Evolutionary conservation across 2,113 vertebrate species (phyloP).

Genomic region (Rana temporaria): DNA sequence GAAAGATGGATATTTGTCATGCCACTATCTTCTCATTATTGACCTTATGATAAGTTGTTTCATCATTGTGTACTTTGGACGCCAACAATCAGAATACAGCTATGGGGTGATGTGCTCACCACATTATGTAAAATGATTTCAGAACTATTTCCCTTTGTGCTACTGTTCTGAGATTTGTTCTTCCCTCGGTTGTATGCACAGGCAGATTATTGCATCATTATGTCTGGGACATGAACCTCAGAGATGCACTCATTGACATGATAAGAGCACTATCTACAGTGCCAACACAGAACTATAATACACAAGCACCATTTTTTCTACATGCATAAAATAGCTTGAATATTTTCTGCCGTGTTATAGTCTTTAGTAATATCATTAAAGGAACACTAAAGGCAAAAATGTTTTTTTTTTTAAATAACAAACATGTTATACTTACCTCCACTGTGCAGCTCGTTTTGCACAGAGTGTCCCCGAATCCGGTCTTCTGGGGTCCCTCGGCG

Average conservation of each 20-base stretch:
- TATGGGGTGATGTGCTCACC: slow-evolving; percentile 20
- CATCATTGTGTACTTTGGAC: slow-evolving; percentile 37
- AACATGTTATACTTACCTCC: too few species aligned
- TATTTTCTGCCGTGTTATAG: too few species aligned
- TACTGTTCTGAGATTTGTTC: neutral
- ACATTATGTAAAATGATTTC: neutral
- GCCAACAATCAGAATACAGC: slow-evolving; percentile 5
- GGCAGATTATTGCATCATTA: too few species aligned
- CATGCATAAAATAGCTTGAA: too few species aligned
- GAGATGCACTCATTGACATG: neutral
- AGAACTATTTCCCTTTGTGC: neutral
- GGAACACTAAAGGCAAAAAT: too few species aligned
- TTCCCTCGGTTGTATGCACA: neutral
- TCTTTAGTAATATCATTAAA: too few species aligned
- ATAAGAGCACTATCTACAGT: neutral
- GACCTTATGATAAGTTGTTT: slow-evolving; percentile 7
- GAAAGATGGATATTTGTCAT: slow-evolving; percentile 20
- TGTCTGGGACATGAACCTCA: neutral
- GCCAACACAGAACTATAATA: neutral
- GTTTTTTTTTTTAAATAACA: too few species aligned
- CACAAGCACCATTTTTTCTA: neutral
- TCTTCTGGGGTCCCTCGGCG: too few species aligned
- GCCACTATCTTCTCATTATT: slow-evolving; percentile 11
- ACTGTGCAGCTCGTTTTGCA: too few species aligned
- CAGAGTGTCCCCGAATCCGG: too few species aligned